These are phyloP conservation scores for Caenorhabditis sp. DNA, from an alignment of 2,888 invertebrate genomes.

Conservation along the genomic window DNA sequence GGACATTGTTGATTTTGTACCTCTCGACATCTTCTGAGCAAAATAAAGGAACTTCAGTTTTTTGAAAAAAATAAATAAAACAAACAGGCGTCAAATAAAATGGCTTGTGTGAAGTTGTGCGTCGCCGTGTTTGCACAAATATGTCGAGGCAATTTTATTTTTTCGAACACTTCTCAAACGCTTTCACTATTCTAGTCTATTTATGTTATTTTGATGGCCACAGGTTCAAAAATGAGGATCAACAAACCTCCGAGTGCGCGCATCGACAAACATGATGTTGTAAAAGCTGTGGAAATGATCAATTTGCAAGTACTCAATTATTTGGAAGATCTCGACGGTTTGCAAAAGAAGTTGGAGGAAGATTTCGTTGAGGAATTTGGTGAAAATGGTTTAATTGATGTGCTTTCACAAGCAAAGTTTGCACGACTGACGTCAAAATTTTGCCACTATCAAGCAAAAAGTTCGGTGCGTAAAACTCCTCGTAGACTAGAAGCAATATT, in stretches of 20 bases:
- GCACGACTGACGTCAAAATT: constrained; percentile 1
- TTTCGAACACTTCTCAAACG: too few species aligned
- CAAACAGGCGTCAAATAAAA: neutral
- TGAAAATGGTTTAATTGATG: neutral
- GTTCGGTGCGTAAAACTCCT: neutral
- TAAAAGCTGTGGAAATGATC: neutral
- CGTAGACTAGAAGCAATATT: neutral
- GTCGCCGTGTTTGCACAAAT: neutral
- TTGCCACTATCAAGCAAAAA: neutral
- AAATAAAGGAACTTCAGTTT: neutral
- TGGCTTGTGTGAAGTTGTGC: neutral
- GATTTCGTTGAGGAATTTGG: neutral
- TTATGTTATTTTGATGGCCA: too few species aligned
- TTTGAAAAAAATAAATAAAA: neutral
- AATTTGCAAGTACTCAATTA: neutral
- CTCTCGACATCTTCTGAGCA: constrained; percentile 20
- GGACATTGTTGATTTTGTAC: constrained; percentile 29
- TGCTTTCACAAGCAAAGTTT: neutral
- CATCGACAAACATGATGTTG: neutral
- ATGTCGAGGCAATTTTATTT: neutral
- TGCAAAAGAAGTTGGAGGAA: neutral
- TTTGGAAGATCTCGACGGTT: neutral
- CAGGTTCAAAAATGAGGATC: neutral
- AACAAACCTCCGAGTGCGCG: neutral
- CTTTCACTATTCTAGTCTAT: too few species aligned